Percentiles rank a stretch among this genome's conserved stretches.
phyloP scores from a whole-genome alignment of 2,888 invertebrate genomes.

The Eristalinus aeneus region DNA sequence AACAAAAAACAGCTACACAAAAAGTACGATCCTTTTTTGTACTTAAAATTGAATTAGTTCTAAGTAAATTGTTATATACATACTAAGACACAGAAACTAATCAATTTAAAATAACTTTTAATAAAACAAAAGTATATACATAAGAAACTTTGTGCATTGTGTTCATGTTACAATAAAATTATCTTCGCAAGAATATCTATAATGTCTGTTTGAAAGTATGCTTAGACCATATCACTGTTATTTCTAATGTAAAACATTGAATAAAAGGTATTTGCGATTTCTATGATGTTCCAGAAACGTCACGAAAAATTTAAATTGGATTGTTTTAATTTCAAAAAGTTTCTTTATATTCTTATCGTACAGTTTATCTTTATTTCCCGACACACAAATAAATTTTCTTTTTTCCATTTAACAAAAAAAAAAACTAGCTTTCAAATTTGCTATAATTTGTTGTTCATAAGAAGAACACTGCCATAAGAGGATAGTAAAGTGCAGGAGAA shows the following conservation, averaged over 20 bases:
- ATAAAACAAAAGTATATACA: conserved; percentile 45
- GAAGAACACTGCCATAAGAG: too few relatives aligned
- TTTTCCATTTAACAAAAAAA: too few relatives aligned
- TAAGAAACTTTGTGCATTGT: conserved; percentile 68
- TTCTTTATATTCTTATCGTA: too few relatives aligned
- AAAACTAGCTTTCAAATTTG: too few relatives aligned
- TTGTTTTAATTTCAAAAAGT: conserved; percentile 37
- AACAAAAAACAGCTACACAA: conserved; percentile 37
- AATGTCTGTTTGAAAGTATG: conserved; percentile 65
- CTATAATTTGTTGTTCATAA: too few relatives aligned
- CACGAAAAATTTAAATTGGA: conserved; percentile 35
- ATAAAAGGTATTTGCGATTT: conserved; percentile 24
- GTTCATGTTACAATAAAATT: conserved; percentile 70
- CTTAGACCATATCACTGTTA: conserved; percentile 70
- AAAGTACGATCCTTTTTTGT: conserved; percentile 68
- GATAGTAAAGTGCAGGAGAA: too few relatives aligned
- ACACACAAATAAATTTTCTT: too few relatives aligned
- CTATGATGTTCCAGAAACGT: conserved; percentile 35
- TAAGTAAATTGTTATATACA: conserved; percentile 69
- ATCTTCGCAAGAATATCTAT: conserved; percentile 67
- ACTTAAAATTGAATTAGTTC: conserved; percentile 59
- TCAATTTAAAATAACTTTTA: conserved; percentile 53
- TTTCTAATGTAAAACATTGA: conserved; percentile 54
- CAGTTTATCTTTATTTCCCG: too few relatives aligned
- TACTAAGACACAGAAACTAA: conserved; percentile 50